A percentile compares a stretch with the other conserved stretches of the same genome.
Conservation (phyloP, 2,113 vertebrate genomes). For the Eclectus roratus region DNA sequence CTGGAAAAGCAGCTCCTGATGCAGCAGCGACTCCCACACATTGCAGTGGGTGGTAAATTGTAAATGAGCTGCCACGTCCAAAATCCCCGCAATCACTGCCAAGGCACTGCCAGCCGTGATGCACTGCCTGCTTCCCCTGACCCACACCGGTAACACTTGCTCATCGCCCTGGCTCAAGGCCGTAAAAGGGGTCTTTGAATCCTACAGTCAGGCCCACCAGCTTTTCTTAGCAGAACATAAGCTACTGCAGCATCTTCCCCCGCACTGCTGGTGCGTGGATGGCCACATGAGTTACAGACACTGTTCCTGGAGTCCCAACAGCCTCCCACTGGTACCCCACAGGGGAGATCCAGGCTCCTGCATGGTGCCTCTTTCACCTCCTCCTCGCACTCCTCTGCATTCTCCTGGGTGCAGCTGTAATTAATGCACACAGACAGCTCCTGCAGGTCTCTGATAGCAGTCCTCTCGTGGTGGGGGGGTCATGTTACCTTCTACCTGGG, state of each 20-base stretch:
- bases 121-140: neutral
- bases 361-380: fast-evolving
- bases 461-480: fast-evolving
- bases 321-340: fast-evolving
- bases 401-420: neutral
- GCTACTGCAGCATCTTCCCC: neutral
- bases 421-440: neutral
- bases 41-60: neutral
- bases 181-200: neutral
- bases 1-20: neutral
- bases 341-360: fast-evolving
- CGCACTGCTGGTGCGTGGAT: fast-evolving
- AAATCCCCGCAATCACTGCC: neutral
- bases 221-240: neutral
- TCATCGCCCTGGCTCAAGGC: neutral
- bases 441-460: fast-evolving
- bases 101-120: neutral
- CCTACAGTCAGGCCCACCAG: neutral
- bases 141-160: neutral
- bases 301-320: neutral
- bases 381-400: fast-evolving
- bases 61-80: fast-evolving
- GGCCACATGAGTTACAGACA: neutral
- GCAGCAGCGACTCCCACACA: neutral
- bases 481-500: neutral